Evolutionary conservation across 1,140 invertebrate species (phyloP), one percentile per base, ranked within the genome.

Genomic region (Rhyzopertha dominica): DNA sequence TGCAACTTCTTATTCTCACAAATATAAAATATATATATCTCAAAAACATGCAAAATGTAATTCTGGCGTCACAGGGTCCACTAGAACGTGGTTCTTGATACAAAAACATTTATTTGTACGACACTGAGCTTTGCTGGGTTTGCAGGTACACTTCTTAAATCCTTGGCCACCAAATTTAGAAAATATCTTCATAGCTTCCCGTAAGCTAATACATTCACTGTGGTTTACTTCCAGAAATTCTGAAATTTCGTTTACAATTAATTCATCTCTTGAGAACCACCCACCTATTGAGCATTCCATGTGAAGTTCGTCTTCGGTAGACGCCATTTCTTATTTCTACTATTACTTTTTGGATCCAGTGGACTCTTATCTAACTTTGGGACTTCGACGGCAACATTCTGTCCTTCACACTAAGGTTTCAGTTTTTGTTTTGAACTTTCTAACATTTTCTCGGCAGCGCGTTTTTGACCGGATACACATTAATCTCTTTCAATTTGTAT

Each of bases 361-460:
- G 49, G 49, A 18, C 47, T 41, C 38, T 47, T 48, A 30, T 50
- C 54, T 29, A 58, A 36, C 56, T 51, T 58, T 14, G 58, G 51
- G 24, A 58, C 48, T 51, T 58, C 49, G 14, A 58, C 47, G 34
- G 51, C 28, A 14, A 60, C 44, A 35, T 42, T 43, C 38, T 51
- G 17, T 10, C 49, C 47, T 22, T 50, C 36, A 31, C 49, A 14
- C n/a, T 53, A 40, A 44, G 47, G 25, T 51, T 39, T 48, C 10
- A 58, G 51, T 48, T 55, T 59, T 30, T 57, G 47, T 29, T 44
- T 36, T n/a, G 48, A 42, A 5, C 17, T 23, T 13, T 49, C 28
- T 32, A 40, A 26, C 47, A 53, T 58, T 58, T 60, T 53, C 22
- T 58, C 49, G 37, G 55, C 53, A 17, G 50, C 50, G 41, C 50